Conservation (phyloP, 2,113 vertebrate genomes). For the Cavia aperea region DNA sequence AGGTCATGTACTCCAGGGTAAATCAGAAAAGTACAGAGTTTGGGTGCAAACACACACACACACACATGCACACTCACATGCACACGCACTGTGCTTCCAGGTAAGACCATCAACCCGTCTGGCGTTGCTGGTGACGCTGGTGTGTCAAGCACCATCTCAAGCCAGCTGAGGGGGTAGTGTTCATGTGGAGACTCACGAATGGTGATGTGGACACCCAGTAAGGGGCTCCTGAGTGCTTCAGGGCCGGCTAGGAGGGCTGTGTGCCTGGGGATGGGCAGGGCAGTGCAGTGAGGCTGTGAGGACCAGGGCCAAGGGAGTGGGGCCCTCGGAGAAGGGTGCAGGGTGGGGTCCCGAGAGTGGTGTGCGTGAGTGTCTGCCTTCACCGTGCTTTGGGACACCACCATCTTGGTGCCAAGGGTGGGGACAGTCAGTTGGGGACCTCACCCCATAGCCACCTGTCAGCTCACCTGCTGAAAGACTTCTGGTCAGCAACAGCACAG, state of each 20-base stretch:
- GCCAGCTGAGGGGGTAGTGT: background rate
- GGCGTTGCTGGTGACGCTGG: background rate
- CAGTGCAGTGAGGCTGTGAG: background rate
- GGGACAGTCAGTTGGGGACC: background rate
- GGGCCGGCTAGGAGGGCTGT: background rate
- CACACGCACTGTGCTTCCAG: background rate
- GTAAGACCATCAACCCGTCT: background rate
- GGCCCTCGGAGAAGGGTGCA: background rate
- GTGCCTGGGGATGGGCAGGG: background rate
- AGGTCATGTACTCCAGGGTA: background rate
- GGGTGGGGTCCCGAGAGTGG: background rate
- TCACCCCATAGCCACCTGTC: background rate
- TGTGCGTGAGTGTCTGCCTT: background rate
- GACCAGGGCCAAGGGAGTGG: background rate
- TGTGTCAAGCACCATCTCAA: background rate
- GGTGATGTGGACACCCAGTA: background rate
- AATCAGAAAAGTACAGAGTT: background rate
- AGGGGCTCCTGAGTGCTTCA: background rate
- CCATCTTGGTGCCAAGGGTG: background rate
- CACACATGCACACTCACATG: background rate
- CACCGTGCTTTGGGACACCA: background rate
- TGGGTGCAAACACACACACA: background rate
- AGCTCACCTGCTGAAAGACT: background rate
- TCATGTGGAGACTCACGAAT: background rate
- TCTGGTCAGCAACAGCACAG: background rate